phyloP scores from a whole-genome alignment of 2,113 vertebrate genomes.

The Melanocharis versteri region DNA sequence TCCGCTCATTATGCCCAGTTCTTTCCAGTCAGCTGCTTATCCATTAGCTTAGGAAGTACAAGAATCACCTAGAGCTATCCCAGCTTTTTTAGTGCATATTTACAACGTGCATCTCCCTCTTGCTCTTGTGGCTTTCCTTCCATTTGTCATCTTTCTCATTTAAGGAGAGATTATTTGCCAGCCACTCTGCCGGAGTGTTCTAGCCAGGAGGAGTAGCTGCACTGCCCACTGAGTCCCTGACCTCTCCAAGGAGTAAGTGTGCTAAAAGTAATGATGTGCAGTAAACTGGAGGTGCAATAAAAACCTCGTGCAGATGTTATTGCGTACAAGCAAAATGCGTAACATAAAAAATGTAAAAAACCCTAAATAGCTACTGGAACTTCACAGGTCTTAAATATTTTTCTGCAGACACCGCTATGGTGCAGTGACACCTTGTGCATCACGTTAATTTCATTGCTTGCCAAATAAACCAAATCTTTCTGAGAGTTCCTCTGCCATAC shows the following conservation, averaged over 20 bases:
- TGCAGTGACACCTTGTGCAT: background rate
- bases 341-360: background rate
- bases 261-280: background rate
- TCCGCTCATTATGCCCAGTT: constrained; percentile 9
- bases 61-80: constrained; percentile 10
- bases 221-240: background rate
- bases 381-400: background rate
- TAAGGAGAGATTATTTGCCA: background rate
- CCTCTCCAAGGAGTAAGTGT: background rate
- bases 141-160: background rate
- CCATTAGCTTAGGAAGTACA: constrained; percentile 33
- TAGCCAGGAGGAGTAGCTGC: background rate
- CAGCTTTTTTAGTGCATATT: background rate
- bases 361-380: background rate
- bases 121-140: background rate
- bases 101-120: background rate
- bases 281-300: background rate
- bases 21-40: constrained; percentile 42
- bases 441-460: background rate
- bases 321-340: rapidly evolving
- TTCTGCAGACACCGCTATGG: background rate
- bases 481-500: background rate
- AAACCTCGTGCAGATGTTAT: background rate
- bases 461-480: background rate
- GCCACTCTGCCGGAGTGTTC: background rate